Conservation (phyloP, 2,888 invertebrate genomes). For the Dione vanillae region DNA sequence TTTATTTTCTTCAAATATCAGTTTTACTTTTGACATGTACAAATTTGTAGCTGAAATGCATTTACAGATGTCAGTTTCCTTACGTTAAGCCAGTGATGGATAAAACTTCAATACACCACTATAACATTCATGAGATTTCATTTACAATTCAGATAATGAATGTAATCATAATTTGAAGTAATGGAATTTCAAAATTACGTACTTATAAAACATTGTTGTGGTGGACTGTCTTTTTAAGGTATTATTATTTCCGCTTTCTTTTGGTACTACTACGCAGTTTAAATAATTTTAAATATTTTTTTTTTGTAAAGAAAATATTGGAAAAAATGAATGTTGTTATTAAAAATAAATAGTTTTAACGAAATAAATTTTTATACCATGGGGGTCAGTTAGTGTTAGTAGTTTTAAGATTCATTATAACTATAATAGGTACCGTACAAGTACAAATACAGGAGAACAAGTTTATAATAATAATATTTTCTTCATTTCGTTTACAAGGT, state of each 20-base stretch:
- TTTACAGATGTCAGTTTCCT: constrained; percentile 46
- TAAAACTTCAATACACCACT: constrained; percentile 36
- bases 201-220: constrained; percentile 14
- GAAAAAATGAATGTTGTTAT: no score
- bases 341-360: no score
- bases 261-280: neutral
- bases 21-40: constrained; percentile 25
- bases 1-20: no score
- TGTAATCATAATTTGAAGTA: constrained; percentile 42
- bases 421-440: no score
- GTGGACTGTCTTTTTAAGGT: constrained; percentile 29
- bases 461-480: no score
- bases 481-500: no score
- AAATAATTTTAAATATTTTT: no score
- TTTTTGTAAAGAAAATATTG: no score
- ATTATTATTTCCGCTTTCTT: constrained; percentile 30
- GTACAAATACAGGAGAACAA: no score
- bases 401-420: no score
- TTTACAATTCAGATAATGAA: constrained; percentile 38
- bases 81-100: constrained; percentile 48
- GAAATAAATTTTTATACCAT: no score
- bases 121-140: constrained; percentile 34
- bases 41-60: constrained; percentile 45
- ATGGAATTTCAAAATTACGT: constrained; percentile 37
- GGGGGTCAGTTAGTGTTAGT: no score